phyloP scores from a whole-genome alignment of 1,140 invertebrate genomes.

The Drosophila lowei region DNA sequence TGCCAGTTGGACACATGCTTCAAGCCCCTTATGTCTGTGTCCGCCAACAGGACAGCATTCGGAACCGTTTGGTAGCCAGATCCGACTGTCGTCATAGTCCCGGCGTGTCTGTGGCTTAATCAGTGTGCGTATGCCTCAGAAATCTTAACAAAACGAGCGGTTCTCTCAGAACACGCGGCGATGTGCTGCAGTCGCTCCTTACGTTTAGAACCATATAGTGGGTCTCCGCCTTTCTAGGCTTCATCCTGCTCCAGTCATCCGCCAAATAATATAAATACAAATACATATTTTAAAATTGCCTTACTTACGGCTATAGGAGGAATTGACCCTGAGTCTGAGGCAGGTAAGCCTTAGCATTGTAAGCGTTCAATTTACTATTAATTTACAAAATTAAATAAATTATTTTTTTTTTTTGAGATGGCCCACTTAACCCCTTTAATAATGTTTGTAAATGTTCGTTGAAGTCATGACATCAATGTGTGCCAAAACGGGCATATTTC shows the following conservation, averaged over 20 bases:
- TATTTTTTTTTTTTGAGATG: too few species aligned
- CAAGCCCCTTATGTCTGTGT: conserved; percentile 83
- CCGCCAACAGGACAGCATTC: conserved; percentile 24
- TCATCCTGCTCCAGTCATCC: not conserved
- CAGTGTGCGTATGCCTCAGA: conserved; percentile 87
- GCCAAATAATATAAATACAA: too few species aligned
- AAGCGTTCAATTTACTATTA: too few species aligned
- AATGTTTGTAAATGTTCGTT: too few species aligned
- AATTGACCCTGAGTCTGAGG: conserved; percentile 5
- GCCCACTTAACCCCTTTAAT: too few species aligned
- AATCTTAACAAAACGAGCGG: conserved; percentile 85
- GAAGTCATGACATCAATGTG: too few species aligned
- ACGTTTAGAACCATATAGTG: conserved; percentile 85
- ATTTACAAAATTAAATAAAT: too few species aligned
- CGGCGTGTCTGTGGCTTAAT: conserved; percentile 84
- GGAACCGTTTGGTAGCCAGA: conserved; percentile 43
- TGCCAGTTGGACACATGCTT: conserved; percentile 85
- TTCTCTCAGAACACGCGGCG: conserved; percentile 83
- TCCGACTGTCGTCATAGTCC: conserved; percentile 85
- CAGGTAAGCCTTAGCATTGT: conserved; percentile 42
- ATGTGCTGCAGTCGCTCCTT: conserved; percentile 84
- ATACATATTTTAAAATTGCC: too few species aligned
- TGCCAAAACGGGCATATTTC: too few species aligned
- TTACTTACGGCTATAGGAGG: conserved; percentile 52
- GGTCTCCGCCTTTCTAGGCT: conserved; percentile 59